Conservation (phyloP, 2,113 vertebrate species). For the Daboia siamensis region DNA sequence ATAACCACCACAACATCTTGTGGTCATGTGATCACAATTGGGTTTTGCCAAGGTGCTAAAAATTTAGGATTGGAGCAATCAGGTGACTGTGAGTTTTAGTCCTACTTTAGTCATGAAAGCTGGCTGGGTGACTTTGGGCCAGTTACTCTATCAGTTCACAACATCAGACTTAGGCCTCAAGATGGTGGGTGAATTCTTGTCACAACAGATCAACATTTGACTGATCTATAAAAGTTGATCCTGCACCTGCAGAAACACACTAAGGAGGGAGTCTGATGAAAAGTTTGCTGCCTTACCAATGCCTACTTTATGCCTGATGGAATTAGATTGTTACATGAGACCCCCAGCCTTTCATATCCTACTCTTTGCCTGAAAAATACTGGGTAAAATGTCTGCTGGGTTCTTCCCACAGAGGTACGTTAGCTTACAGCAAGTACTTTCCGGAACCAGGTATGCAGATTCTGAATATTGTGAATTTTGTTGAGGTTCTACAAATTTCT, state of each 20-base stretch:
- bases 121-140: background rate
- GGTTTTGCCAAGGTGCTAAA: background rate
- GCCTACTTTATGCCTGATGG: background rate
- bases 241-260: background rate
- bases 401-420: background rate
- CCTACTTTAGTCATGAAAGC: background rate
- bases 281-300: background rate
- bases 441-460: background rate
- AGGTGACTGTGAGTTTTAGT: background rate
- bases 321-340: background rate
- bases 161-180: background rate
- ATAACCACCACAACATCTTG: background rate
- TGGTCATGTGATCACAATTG: background rate
- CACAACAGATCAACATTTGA: background rate
- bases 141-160: background rate
- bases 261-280: background rate
- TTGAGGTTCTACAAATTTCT: background rate
- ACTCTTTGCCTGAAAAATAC: background rate
- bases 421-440: background rate
- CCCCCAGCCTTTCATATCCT: background rate
- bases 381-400: background rate
- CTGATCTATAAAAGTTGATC: background rate
- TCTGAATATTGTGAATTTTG: background rate
- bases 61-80: background rate
- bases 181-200: background rate